Evolutionary conservation across 2,113 vertebrate species (phyloP).

Genomic region (Spizaetus ornatus): DNA sequence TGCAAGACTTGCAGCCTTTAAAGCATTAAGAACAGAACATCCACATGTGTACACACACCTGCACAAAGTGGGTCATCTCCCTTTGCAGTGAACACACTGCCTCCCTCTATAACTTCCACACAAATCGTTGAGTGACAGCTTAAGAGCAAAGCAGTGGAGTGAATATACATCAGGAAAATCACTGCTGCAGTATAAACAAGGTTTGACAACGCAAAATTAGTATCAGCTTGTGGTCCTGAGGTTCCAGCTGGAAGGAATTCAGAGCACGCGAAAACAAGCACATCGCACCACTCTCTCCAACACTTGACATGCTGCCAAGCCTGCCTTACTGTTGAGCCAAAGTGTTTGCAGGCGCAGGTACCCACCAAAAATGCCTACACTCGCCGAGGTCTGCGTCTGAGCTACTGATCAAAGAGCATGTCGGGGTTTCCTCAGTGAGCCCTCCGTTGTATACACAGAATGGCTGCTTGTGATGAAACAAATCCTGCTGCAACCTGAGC

Average conservation of each 20-base stretch:
- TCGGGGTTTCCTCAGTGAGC: not conserved
- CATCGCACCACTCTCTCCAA: not conserved
- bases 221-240: not conserved
- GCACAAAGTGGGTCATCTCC: not conserved
- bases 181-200: not conserved
- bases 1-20: not conserved
- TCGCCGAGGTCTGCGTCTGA: not conserved
- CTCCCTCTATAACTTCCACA: not conserved
- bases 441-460: fast-evolving
- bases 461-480: not conserved
- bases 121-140: not conserved
- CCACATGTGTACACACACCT: not conserved
- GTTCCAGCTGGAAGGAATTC: constrained; percentile 5
- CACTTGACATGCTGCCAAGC: not conserved
- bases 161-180: not conserved
- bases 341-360: not conserved
- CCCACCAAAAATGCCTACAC: not conserved
- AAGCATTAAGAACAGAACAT: not conserved
- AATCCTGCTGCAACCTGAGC: not conserved
- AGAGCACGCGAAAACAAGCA: not conserved
- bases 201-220: constrained; percentile 9
- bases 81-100: not conserved
- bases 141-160: not conserved
- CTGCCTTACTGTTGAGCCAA: not conserved
- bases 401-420: not conserved